These are phyloP conservation scores for Neomorphus geoffroyi DNA, from an alignment of 2,797 vertebrate genomes.

Conservation along the genomic window DNA sequence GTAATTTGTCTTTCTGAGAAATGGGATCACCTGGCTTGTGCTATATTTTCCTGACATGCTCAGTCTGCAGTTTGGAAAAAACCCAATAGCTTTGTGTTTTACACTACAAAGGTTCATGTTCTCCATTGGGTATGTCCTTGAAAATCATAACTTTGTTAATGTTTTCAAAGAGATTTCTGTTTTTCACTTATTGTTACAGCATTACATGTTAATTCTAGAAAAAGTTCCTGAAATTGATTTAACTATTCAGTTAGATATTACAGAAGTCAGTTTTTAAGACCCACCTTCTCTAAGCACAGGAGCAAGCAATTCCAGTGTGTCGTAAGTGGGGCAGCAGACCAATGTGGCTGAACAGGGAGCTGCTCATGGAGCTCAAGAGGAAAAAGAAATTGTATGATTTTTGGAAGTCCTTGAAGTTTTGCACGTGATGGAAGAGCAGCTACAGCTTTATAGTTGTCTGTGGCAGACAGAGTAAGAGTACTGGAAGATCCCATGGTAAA, in stretches of 20 bases:
- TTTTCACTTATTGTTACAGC: background rate
- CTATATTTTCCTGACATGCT: background rate
- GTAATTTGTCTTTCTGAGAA: background rate
- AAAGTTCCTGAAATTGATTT: background rate
- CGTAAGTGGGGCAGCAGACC: rapidly evolving
- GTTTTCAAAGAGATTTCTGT: background rate
- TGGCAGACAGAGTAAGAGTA: background rate
- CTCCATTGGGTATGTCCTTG: background rate
- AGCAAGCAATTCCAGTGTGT: background rate
- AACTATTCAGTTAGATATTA: background rate
- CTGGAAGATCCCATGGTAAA: background rate
- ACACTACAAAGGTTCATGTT: background rate
- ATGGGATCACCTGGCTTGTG: background rate
- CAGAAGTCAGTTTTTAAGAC: background rate
- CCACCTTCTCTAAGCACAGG: background rate
- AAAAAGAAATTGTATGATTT: background rate
- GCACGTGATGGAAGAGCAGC: background rate
- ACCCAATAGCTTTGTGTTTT: background rate
- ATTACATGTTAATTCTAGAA: background rate
- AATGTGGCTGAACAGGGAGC: background rate
- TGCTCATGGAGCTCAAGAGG: background rate
- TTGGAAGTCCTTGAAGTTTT: background rate
- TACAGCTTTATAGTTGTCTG: background rate
- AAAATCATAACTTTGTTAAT: background rate
- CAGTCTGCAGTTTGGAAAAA: background rate